Conservation (phyloP, 1,140 invertebrate genomes). For the Coboldia fuscipes region DNA sequence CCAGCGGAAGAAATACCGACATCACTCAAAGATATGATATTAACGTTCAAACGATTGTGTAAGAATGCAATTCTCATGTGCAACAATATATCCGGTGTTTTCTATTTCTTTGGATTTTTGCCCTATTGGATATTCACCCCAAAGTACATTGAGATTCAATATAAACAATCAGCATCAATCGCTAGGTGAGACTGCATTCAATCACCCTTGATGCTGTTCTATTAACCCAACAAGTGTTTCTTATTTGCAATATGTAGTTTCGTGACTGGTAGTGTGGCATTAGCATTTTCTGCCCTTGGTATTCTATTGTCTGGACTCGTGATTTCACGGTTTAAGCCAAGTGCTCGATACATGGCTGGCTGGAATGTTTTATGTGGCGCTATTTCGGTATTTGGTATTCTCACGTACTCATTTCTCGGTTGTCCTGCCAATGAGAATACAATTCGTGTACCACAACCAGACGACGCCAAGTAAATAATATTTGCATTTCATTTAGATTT, state of each 20-base stretch:
- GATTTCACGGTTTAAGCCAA: constrained; percentile 44
- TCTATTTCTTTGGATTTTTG: constrained; percentile 47
- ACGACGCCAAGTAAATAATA: no score
- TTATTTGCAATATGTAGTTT: constrained; percentile 21
- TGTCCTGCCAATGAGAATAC: constrained; percentile 29
- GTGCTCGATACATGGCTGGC: constrained; percentile 38
- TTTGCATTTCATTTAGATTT: no score
- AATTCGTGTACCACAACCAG: constrained; percentile 5
- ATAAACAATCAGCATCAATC: constrained; percentile 43
- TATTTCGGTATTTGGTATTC: constrained; percentile 36
- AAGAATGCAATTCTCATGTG: constrained; percentile 43
- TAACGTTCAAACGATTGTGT: constrained; percentile 34
- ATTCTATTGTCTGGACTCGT: constrained; percentile 42
- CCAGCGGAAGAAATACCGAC: constrained; percentile 13
- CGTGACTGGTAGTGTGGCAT: constrained; percentile 43
- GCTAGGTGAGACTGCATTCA: constrained; percentile 20
- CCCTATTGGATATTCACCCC: constrained; percentile 57
- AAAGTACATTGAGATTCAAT: constrained; percentile 56
- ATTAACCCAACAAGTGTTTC: neutral
- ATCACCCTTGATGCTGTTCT: neutral
- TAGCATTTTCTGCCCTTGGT: constrained; percentile 49
- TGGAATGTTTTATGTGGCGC: constrained; percentile 52
- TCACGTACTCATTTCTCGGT: constrained; percentile 44
- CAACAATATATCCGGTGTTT: constrained; percentile 41
- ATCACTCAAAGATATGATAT: constrained; percentile 32